Evolutionary conservation across 2,797 vertebrate species (phyloP).

Genomic region (Phrynocephalus forsythii): DNA sequence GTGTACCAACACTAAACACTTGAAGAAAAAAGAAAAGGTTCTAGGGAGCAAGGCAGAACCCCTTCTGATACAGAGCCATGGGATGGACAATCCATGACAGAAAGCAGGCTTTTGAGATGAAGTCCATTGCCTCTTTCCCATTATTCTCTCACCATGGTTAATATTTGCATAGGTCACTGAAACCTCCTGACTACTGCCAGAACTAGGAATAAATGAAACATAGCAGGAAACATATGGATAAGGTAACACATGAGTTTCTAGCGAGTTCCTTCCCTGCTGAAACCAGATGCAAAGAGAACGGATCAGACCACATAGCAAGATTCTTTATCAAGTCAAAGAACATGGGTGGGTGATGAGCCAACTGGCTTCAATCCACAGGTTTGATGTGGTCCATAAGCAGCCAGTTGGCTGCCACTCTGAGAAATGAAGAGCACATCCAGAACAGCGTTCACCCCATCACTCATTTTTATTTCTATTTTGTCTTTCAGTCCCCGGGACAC

Average conservation of each 20-base stretch:
- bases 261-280: background rate
- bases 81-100: background rate
- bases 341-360: background rate
- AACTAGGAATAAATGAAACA: background rate
- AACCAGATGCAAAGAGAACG: slow-evolving; percentile 5
- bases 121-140: background rate
- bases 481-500: slow-evolving; percentile 18
- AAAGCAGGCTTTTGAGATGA: background rate
- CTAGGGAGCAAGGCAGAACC: background rate
- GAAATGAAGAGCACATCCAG: slow-evolving; percentile 22
- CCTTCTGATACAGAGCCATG: background rate
- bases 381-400: slow-evolving; percentile 7
- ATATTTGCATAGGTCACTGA: background rate
- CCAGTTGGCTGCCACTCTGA: slow-evolving; percentile 22
- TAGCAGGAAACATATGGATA: slow-evolving; percentile 12
- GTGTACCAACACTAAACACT: background rate
- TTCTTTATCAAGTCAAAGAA: slow-evolving; percentile 24
- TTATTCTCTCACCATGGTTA: background rate
- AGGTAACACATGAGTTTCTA: background rate
- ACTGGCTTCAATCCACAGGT: slow-evolving; percentile 15
- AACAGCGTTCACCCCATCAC: slow-evolving; percentile 8
- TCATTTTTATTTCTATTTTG: slow-evolving; percentile 28
- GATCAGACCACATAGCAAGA: background rate
- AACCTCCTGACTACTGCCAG: background rate
- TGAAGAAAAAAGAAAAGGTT: background rate